phyloP scores from a whole-genome alignment of 2,797 vertebrate genomes.

The Gambelia wislizenii region DNA sequence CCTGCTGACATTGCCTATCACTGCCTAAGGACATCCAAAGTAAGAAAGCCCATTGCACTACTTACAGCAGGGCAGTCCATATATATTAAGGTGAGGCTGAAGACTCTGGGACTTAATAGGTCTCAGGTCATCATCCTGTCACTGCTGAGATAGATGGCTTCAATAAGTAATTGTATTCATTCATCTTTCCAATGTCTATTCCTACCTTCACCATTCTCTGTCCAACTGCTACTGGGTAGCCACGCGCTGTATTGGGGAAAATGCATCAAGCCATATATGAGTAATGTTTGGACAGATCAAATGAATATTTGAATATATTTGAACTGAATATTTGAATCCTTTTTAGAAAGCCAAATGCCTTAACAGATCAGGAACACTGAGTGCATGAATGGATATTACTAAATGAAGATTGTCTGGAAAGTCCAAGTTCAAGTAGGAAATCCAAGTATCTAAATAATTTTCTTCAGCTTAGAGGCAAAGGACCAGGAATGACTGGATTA shows the following conservation, averaged over 20 bases:
- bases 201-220: not conserved
- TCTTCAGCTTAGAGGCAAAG: conserved; percentile 14
- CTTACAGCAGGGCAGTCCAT: not conserved
- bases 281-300: not conserved
- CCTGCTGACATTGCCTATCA: too few species aligned
- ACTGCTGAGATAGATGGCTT: too few species aligned
- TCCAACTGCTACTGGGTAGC: not conserved
- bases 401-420: not conserved
- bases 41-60: not conserved
- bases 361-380: not conserved
- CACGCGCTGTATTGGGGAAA: not conserved
- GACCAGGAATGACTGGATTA: not conserved
- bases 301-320: not conserved
- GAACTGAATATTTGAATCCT: not conserved
- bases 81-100: not conserved
- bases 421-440: not conserved
- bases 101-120: not conserved
- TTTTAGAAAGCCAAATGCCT: not conserved
- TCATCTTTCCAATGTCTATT: too few species aligned
- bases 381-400: not conserved
- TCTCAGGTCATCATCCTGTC: too few species aligned
- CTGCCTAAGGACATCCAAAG: not conserved
- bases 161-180: too few species aligned
- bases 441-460: not conserved
- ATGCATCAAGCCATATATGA: not conserved